Evolutionary conservation across 2,888 invertebrate species (phyloP).

Genomic region (Dolichomitus sp.): DNA sequence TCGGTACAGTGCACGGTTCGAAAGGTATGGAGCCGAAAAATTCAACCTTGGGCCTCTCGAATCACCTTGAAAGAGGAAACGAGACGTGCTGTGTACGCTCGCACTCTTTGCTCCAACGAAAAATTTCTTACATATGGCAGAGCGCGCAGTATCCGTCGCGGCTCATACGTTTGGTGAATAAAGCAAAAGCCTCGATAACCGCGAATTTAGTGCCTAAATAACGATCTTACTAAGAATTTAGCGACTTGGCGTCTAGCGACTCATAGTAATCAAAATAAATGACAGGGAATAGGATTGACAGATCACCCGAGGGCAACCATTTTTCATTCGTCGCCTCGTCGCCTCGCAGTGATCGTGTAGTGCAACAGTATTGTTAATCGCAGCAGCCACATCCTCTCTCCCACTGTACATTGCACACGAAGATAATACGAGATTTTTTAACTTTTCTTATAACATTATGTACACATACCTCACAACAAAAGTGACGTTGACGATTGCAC

Average conservation of each 20-base stretch:
- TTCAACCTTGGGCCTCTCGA: slow-evolving; percentile 76
- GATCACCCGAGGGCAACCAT: slow-evolving; percentile 78
- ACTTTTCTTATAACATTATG: slow-evolving; percentile 54
- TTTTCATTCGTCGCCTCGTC: slow-evolving; percentile 66
- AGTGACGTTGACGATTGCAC: slow-evolving; percentile 62
- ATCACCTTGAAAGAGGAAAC: slow-evolving; percentile 72
- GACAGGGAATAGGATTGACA: slow-evolving; percentile 76
- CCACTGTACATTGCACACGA: slow-evolving; percentile 12
- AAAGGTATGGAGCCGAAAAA: slow-evolving; percentile 68
- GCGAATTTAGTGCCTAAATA: slow-evolving; percentile 74
- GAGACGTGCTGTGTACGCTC: slow-evolving; percentile 56
- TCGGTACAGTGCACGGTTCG: slow-evolving; percentile 26
- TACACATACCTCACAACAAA: slow-evolving; percentile 74
- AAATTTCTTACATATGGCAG: slow-evolving; percentile 74
- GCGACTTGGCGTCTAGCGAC: slow-evolving; percentile 66
- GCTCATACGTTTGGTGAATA: slow-evolving; percentile 13
- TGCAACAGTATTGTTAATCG: slow-evolving; percentile 64
- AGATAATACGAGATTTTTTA: slow-evolving; percentile 25
- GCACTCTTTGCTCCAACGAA: slow-evolving; percentile 40
- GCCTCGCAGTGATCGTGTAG: slow-evolving; percentile 61
- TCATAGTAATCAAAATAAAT: slow-evolving; percentile 71
- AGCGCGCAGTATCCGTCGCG: slow-evolving; percentile 28
- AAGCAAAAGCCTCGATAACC: slow-evolving; percentile 66
- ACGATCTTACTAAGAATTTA: slow-evolving; percentile 73
- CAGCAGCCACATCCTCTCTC: slow-evolving; percentile 16